Base-by-base conservation (phyloP, 2,113 vertebrate genomes). In the Camelus bactrianus region DNA sequence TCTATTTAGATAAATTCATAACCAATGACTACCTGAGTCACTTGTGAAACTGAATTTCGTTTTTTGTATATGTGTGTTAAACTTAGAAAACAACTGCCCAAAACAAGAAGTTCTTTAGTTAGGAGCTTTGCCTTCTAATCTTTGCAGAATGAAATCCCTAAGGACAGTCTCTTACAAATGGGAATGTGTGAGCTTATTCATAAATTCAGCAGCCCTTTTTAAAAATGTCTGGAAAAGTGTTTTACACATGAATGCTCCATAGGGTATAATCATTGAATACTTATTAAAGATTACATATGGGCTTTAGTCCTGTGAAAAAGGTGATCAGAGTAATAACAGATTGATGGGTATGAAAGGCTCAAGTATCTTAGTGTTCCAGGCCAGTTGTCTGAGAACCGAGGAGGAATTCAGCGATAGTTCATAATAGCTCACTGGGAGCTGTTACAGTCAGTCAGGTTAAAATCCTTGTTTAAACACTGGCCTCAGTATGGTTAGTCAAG, bases 371-470 rank as follows among this genome's bases (percentile, higher is more conserved):
- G 42, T 85, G 14, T 90, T 15, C 19, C 2, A 93, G 69, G 0
- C 32, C 81, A 76, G 56, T 81, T 85, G 92, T 85, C 32, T 95
- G 24, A 94, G 70, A 95, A 84, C 13, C 81, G 79, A 91, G 83
- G 58, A 92, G 42, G 6, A 87, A 54, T 84, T 97, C 75, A 88
- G 91, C 14, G 6, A 1, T 42, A 52, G 15, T 48, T 95, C n/a
- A 38, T 88, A 96, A 96, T 60, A 38, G 60, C 3, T 96, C 9
- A 42, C n/a, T 96, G 76, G 84, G 73, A 84, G 7, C 1, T 48
- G 22, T 94, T 98, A 22, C 0, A 94, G 26, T 83, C 35, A 54
- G 28, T 75, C 32, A 83, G 4, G 67, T 89, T 96, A 97, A 96
- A 60, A 94, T 38, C 6, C 1, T 16, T 1, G 0, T 77, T 95